phyloP scores from a whole-genome alignment of 2,797 vertebrate genomes.

The Melanotaenia parkinsoni region DNA sequence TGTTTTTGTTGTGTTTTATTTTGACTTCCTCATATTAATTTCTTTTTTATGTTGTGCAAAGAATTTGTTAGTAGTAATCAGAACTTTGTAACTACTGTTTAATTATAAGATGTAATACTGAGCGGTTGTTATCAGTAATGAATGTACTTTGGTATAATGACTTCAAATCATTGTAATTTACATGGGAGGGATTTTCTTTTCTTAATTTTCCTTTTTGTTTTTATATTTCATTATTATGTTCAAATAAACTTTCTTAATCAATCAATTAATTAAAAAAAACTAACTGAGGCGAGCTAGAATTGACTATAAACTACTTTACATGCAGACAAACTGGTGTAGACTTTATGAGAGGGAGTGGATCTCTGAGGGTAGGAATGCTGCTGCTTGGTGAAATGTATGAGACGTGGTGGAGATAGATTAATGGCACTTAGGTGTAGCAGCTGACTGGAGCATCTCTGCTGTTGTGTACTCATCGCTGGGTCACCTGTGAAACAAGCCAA shows the following conservation, averaged over 20 bases:
- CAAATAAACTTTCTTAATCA: background rate
- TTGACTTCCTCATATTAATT: too few species aligned
- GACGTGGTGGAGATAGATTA: slow-evolving; percentile 35
- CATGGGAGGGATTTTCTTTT: too few species aligned
- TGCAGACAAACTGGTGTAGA: slow-evolving; percentile 54
- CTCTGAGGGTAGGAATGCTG: slow-evolving; percentile 8
- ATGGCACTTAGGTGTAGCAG: slow-evolving; percentile 57
- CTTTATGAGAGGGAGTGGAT: slow-evolving; percentile 34
- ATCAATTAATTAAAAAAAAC: background rate
- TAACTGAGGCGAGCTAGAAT: background rate
- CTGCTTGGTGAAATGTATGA: slow-evolving; percentile 30
- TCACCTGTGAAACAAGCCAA: slow-evolving; percentile 22
- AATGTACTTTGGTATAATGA: too few species aligned
- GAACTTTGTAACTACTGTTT: too few species aligned
- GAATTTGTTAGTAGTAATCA: too few species aligned
- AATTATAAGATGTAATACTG: too few species aligned
- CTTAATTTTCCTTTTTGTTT: too few species aligned
- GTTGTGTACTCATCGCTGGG: background rate
- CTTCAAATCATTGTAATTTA: too few species aligned
- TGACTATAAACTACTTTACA: background rate
- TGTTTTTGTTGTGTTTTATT: too few species aligned
- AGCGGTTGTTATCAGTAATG: too few species aligned
- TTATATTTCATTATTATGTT: too few species aligned
- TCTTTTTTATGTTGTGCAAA: too few species aligned
- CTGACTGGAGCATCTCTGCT: slow-evolving; percentile 39